Base-by-base conservation (phyloP, 2,888 invertebrate species). In the Drosophila lacicola region DNA sequence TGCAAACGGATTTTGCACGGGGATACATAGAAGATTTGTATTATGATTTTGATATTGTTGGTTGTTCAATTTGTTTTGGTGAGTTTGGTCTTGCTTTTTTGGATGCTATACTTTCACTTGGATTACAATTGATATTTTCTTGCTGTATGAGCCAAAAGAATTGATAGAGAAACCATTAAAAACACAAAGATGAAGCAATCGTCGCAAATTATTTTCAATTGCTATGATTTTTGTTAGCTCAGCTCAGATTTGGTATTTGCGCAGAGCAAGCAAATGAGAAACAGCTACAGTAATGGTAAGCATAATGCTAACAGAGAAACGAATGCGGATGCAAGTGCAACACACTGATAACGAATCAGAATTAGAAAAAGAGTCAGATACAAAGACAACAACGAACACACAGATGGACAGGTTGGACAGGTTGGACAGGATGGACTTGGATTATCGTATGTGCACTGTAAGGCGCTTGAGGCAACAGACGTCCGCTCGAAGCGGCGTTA, bases 381-480 rank as follows among this genome's bases (percentile, higher is more conserved):
- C 34, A 54, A 42, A 19, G 41, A 37, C 29, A 54, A 54, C 49
- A 54, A 39, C 36, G 25, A 39, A 33, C 17, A 55, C 51, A 61
- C 17, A 58, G 19, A 47, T 14, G 36, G 25, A 39, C 25, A 49
- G 49, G 21, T 34, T 17, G 34, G 21, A 29, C 17, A 17, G 17
- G 17, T 34, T 17, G 34, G 21, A 29, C 17, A 17, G 17, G 17
- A 47, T 49, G 41, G 47, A 56, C 42, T 47, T 49, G 45, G 61
- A 74, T 85, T 90, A 92, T 70, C 91, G 91, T 66, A 92, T 91
- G 90, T 91, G 92, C 83, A 92, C 82, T 50, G 90, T 91, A 79
- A 92, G 91, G 90, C 92, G 93, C 91, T 93, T 92, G 74, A 92
- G 90, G 89, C 91, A 92, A 90, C 91, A 92, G 78, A 70, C 81